phyloP scores from a whole-genome alignment of 2,797 vertebrate genomes.

The Centropyge bicolor region DNA sequence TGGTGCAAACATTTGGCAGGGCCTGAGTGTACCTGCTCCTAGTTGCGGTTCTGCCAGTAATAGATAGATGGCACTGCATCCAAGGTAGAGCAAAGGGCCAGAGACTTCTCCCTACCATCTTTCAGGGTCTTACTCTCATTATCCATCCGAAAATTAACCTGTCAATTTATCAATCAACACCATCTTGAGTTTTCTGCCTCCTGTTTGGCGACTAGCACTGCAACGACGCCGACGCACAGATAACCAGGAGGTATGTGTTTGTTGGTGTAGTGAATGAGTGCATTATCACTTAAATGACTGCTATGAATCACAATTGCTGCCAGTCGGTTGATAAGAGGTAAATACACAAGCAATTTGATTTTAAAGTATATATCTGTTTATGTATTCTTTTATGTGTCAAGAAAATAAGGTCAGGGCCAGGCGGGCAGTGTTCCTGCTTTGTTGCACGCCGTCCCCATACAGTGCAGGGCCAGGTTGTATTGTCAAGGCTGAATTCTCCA shows the following conservation, averaged over 20 bases:
- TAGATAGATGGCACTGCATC: constrained; percentile 99
- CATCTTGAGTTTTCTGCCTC: constrained; percentile 95
- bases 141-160: constrained; percentile 99
- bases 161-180: constrained; percentile 99
- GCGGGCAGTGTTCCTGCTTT: constrained; percentile 58
- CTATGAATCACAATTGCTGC: constrained; percentile 99
- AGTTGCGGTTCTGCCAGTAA: constrained; percentile 88
- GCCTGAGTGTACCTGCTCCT: constrained; percentile 70
- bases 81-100: constrained; percentile 89
- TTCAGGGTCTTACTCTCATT: constrained; percentile 96
- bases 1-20: constrained; percentile 63
- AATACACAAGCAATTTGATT: constrained; percentile 83
- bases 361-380: constrained; percentile 80
- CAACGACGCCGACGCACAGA: constrained; percentile 92
- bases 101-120: constrained; percentile 81
- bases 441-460: constrained; percentile 45
- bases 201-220: constrained; percentile 88
- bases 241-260: constrained; percentile 96
- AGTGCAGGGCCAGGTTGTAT: constrained; percentile 45
- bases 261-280: constrained; percentile 97
- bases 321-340: constrained; percentile 92
- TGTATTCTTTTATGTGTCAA: constrained; percentile 79
- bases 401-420: constrained; percentile 74
- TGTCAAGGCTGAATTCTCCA: constrained; percentile 45
- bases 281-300: constrained; percentile 99